phyloP scores from a whole-genome alignment of 37 sponge, comb jelly and placozoan genomes.

The Chondrosia reniformis region DNA sequence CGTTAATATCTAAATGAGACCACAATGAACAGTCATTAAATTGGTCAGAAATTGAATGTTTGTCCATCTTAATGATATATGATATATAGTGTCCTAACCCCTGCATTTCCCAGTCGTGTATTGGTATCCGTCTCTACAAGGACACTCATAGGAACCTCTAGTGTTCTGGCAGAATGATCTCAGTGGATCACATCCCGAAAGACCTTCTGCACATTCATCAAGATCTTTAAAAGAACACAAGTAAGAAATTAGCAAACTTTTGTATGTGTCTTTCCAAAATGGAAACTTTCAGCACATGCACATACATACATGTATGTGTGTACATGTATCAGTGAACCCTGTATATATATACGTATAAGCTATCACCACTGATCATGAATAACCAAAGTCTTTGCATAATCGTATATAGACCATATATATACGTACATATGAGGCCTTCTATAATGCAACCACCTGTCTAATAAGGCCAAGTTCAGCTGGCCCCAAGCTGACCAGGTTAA shows the following conservation, averaged over 20 bases:
- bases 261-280: not conserved
- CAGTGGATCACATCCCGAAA: slow-evolving; percentile 6
- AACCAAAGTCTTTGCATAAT: no score
- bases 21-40: not conserved
- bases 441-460: not conserved
- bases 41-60: not conserved
- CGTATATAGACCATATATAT: no score
- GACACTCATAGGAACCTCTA: not conserved
- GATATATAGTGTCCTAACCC: not conserved
- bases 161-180: not conserved
- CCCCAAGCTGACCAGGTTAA: no score
- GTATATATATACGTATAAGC: no score
- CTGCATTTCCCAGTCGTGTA: not conserved
- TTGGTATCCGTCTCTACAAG: not conserved
- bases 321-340: not conserved
- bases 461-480: not conserved
- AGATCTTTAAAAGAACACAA: slow-evolving; percentile 1
- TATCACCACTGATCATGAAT: no score
- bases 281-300: not conserved
- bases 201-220: not conserved
- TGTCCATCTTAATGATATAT: not conserved
- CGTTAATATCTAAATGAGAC: not conserved
- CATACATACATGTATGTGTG: not conserved
- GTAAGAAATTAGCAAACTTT: not conserved
- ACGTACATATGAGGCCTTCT: no score